phyloP scores from a whole-genome alignment of 1,140 invertebrate species.

The Drosophila pseudoobscura region DNA sequence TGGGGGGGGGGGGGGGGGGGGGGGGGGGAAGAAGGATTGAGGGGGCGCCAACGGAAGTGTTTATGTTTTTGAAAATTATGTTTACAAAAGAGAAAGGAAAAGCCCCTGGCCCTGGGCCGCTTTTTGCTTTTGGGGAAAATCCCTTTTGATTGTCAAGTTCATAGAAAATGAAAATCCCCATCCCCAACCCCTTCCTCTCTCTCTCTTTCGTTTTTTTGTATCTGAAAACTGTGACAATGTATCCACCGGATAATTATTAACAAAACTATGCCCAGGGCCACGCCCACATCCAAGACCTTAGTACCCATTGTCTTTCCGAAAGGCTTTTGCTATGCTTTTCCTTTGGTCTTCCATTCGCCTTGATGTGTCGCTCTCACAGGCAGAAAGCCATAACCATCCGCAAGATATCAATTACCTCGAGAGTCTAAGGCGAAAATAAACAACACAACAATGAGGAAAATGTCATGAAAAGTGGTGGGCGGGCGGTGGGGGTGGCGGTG shows the following conservation, averaged over 20 bases:
- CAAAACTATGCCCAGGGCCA: constrained; percentile 53
- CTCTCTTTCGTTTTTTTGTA: not conserved
- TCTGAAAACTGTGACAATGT: constrained; percentile 51
- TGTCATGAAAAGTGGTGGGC: constrained; percentile 22
- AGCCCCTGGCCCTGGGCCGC: constrained; percentile 1
- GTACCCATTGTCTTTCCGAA: constrained; percentile 36
- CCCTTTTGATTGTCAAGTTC: constrained; percentile 78
- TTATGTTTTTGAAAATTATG: constrained; percentile 64
- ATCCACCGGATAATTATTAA: constrained; percentile 64
- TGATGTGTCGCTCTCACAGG: constrained; percentile 48
- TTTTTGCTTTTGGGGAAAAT: constrained; percentile 46
- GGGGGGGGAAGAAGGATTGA: constrained; percentile 14
- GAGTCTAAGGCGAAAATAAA: constrained; percentile 77
- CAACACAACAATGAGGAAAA: constrained; percentile 45
- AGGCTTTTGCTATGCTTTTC: constrained; percentile 11
- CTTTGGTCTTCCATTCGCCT: constrained; percentile 8
- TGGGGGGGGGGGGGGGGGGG: too few relatives aligned
- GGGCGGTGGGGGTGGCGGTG: not conserved
- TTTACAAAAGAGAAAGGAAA: constrained; percentile 41
- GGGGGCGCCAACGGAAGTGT: constrained; percentile 65
- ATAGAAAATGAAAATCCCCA: constrained; percentile 67
- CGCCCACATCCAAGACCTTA: constrained; percentile 25
- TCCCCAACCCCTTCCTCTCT: not conserved
- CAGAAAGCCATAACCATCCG: constrained; percentile 43
- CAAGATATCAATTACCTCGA: constrained; percentile 73